These are phyloP conservation scores for Crotalus horridus DNA, from an alignment of 2,113 vertebrate genomes.

Conservation along the genomic window DNA sequence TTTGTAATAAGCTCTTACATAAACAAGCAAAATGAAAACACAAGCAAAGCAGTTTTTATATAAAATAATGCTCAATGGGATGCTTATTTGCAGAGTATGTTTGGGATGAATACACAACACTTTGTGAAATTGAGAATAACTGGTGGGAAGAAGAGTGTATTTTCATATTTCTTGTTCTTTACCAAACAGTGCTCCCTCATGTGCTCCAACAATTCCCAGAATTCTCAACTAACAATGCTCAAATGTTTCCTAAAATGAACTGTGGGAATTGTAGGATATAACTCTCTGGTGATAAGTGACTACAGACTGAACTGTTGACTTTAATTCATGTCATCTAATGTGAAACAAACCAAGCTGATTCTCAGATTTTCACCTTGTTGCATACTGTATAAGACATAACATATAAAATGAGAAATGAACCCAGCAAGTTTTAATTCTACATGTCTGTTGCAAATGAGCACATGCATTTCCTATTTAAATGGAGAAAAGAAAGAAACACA, in stretches of 20 bases:
- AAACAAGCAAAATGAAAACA: too few species aligned
- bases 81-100: too few species aligned
- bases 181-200: too few species aligned
- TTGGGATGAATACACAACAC: too few species aligned
- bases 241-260: not conserved
- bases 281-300: not conserved
- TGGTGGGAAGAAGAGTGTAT: too few species aligned
- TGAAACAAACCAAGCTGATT: not conserved
- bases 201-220: not conserved
- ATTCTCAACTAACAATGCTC: not conserved
- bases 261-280: not conserved
- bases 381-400: not conserved
- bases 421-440: not conserved
- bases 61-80: too few species aligned
- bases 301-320: not conserved
- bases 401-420: not conserved
- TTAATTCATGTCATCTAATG: too few species aligned
- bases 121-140: too few species aligned
- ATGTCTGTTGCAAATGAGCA: not conserved
- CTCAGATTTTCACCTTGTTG: not conserved
- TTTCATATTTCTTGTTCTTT: too few species aligned
- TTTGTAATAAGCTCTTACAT: too few species aligned
- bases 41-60: too few species aligned
- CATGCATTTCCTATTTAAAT: not conserved
- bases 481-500: not conserved